phyloP scores from a whole-genome alignment of 2,797 vertebrate species.

The Myripristis jacobus region DNA sequence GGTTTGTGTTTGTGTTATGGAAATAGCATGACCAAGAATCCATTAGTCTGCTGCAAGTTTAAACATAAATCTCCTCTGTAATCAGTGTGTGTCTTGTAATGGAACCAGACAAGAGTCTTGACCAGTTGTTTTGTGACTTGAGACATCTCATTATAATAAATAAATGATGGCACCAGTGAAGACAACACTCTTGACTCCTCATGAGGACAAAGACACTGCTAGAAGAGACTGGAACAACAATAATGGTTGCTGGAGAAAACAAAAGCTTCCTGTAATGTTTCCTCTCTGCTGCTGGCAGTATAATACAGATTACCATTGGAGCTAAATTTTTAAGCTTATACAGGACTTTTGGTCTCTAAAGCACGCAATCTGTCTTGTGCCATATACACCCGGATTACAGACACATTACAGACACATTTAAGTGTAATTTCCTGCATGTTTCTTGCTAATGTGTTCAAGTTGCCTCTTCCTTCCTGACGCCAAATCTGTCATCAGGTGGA shows the following conservation, averaged over 20 bases:
- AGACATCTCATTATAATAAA: conserved; percentile 21
- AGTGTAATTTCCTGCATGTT: conserved; percentile 39
- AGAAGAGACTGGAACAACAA: conserved; percentile 23
- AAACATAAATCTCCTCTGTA: background rate
- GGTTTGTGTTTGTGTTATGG: conserved; percentile 25
- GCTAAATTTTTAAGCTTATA: background rate
- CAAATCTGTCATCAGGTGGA: background rate
- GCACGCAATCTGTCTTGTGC: background rate
- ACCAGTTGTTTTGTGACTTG: conserved; percentile 20
- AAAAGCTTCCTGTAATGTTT: conserved; percentile 1
- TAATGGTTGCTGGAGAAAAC: conserved; percentile 10
- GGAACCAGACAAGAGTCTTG: background rate
- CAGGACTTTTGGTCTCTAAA: background rate
- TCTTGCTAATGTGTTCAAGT: conserved; percentile 9
- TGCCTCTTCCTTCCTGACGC: conserved; percentile 49
- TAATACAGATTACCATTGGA: conserved; percentile 6
- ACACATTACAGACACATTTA: conserved; percentile 2
- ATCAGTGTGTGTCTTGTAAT: conserved; percentile 17
- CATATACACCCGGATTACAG: conserved; percentile 2
- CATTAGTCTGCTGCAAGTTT: conserved; percentile 6
- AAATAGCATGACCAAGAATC: conserved; percentile 7
- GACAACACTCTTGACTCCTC: conserved; percentile 48
- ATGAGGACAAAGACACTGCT: conserved; percentile 31
- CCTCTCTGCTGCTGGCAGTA: conserved; percentile 1
- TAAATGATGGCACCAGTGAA: conserved; percentile 31